Conservation (phyloP, 2,113 vertebrate genomes). For the Psittacara wagleri region DNA sequence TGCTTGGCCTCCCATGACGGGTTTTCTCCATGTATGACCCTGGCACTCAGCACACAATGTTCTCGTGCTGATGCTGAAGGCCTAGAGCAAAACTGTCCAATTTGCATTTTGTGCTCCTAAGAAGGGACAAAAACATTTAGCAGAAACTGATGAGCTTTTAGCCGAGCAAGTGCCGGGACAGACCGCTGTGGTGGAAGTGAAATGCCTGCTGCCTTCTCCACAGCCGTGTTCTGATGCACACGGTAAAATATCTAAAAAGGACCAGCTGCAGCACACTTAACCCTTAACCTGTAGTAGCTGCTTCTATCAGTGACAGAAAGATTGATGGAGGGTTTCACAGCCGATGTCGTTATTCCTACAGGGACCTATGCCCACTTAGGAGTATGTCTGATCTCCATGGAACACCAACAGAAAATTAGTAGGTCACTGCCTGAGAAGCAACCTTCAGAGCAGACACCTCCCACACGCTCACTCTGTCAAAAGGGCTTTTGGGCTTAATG, state of each 20-base stretch:
- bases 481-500: background rate
- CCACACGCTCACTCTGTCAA: background rate
- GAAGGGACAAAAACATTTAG: background rate
- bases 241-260: background rate
- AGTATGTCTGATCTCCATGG: background rate
- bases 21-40: background rate
- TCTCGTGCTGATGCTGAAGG: background rate
- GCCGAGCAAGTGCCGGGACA: background rate
- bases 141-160: background rate
- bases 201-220: background rate
- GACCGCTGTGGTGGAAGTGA: background rate
- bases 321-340: background rate
- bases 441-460: background rate
- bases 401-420: background rate
- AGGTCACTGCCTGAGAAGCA: background rate
- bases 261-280: background rate
- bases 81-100: background rate
- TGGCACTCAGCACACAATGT: rapidly evolving
- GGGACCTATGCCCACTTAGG: background rate
- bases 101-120: background rate
- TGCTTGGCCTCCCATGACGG: background rate
- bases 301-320: background rate
- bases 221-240: background rate
- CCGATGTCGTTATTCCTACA: background rate
- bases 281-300: background rate